phyloP scores from a whole-genome alignment of 2,113 vertebrate genomes.

The Mirza zaza region DNA sequence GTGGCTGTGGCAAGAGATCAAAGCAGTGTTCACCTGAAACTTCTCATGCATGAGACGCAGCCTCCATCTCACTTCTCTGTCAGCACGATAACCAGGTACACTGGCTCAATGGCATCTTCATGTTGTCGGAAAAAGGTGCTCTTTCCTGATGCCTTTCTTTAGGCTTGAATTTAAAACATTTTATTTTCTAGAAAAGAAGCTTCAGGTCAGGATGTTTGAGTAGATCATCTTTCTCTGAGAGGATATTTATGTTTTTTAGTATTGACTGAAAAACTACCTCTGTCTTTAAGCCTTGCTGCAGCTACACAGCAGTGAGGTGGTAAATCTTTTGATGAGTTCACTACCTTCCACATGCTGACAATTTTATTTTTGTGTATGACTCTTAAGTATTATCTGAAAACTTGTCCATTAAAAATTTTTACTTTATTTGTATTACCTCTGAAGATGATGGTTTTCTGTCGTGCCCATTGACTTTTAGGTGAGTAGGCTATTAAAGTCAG shows the following conservation, averaged over 20 bases:
- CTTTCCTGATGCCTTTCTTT: background rate
- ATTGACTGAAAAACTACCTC: rapidly evolving
- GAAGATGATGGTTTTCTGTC: background rate
- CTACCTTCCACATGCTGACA: background rate
- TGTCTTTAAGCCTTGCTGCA: rapidly evolving
- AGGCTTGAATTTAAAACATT: rapidly evolving
- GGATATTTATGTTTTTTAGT: background rate
- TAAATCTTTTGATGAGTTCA: rapidly evolving
- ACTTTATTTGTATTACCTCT: background rate
- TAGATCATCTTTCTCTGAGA: background rate
- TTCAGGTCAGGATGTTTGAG: background rate
- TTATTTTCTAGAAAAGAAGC: background rate
- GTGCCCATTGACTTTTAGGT: background rate
- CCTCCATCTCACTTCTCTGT: slow-evolving; percentile 95
- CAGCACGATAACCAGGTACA: slow-evolving; percentile 95
- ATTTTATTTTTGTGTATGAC: rapidly evolving
- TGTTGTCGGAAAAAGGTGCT: too few relatives aligned
- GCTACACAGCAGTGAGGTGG: rapidly evolving
- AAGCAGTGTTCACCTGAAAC: slow-evolving; percentile 94
- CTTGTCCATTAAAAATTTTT: background rate
- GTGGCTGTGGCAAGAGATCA: slow-evolving; percentile 96
- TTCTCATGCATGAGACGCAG: slow-evolving; percentile 97
- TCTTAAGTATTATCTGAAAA: background rate
- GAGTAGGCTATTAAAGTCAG: background rate
- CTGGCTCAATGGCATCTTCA: rapidly evolving